These are phyloP conservation scores for Tholera decimalis DNA, from an alignment of 2,888 invertebrate genomes.

Conservation along the genomic window DNA sequence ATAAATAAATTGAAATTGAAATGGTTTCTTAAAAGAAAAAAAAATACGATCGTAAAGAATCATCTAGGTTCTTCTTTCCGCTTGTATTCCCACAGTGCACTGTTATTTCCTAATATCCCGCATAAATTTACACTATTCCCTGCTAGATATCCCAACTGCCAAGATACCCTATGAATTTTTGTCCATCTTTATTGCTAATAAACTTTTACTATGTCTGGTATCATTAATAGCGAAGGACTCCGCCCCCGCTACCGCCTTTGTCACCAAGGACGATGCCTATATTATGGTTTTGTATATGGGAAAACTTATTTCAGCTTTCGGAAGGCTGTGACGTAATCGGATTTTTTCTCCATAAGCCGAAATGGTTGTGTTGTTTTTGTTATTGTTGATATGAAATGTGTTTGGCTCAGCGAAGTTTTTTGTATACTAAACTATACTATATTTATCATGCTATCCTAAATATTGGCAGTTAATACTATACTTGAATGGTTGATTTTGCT, in stretches of 20 bases:
- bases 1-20: no score
- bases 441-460: no score
- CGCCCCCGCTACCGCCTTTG: not conserved
- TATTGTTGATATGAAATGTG: not conserved
- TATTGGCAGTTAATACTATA: no score
- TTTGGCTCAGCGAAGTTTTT: not conserved
- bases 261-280: not conserved
- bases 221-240: not conserved
- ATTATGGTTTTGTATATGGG: slow-evolving; percentile 45
- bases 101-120: not conserved
- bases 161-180: no score
- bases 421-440: no score
- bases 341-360: not conserved
- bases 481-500: no score
- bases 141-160: no score
- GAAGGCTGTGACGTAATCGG: slow-evolving; percentile 4
- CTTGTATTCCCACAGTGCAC: not conserved
- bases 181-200: no score
- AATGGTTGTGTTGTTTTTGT: not conserved
- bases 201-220: not conserved
- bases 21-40: not conserved
- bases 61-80: not conserved
- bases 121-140: no score
- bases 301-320: slow-evolving; percentile 26
- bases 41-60: not conserved